phyloP scores from a whole-genome alignment of 53 echinoderm and acorn worm genomes.

The Henricia sp. region DNA sequence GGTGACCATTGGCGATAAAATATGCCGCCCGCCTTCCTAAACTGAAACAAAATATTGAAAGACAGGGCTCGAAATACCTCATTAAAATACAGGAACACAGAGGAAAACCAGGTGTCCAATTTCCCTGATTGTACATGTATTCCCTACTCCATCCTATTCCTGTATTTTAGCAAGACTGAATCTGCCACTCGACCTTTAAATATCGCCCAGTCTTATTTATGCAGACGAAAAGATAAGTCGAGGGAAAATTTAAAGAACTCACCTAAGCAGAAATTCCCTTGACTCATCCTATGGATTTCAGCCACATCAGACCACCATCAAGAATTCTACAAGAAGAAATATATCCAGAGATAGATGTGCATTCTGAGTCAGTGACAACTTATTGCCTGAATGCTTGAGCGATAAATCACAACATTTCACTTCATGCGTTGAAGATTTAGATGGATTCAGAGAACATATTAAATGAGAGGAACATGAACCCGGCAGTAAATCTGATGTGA shows the following conservation, averaged over 20 bases:
- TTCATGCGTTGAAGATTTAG: not conserved
- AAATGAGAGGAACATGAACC: not conserved
- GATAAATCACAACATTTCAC: slow-evolving; percentile 4
- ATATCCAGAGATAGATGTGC: not conserved
- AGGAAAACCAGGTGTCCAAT: no score
- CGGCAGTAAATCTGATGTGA: not conserved
- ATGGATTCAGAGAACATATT: not conserved
- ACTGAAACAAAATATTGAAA: no score
- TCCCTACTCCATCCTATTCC: not conserved
- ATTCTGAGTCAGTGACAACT: not conserved
- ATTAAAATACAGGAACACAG: no score
- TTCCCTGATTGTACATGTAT: no score
- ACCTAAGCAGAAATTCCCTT: slow-evolving; percentile 31
- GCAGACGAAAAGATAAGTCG: not conserved
- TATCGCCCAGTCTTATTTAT: slow-evolving; percentile 11
- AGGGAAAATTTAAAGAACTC: not conserved
- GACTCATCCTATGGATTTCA: slow-evolving; percentile 18
- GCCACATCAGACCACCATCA: slow-evolving; percentile 27
- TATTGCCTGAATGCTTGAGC: not conserved
- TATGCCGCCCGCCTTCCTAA: no score
- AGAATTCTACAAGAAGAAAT: not conserved
- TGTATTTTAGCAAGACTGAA: not conserved
- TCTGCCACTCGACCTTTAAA: no score
- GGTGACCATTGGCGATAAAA: no score
- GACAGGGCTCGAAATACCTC: no score